Evolutionary conservation across 2,888 invertebrate species (phyloP).

Genomic region (Iphiclides podalirius): DNA sequence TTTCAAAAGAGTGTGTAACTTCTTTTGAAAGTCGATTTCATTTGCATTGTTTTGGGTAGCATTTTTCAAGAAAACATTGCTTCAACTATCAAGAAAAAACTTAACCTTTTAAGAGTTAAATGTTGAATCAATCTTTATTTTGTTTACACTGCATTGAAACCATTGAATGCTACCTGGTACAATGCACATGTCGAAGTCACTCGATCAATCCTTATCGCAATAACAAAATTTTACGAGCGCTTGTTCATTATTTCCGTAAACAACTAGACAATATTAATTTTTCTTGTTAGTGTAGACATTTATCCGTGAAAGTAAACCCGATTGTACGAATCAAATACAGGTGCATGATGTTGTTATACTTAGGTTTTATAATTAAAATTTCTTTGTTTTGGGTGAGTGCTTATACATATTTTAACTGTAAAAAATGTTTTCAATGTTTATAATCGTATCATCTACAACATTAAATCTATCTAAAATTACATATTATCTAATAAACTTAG

Average conservation of each 20-base stretch:
- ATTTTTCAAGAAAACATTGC: no score
- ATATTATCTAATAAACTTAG: no score
- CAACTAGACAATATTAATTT: constrained; percentile 38
- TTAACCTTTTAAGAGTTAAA: no score
- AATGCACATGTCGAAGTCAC: neutral
- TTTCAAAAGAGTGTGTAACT: no score
- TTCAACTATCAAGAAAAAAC: no score
- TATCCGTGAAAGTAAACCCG: constrained; percentile 49
- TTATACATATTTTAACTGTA: neutral
- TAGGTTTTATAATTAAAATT: constrained; percentile 17
- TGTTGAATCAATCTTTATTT: no score
- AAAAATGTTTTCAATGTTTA: neutral
- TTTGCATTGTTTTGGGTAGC: no score
- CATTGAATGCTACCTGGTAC: neutral
- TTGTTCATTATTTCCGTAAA: constrained; percentile 60
- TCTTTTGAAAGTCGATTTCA: no score
- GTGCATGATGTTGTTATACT: constrained; percentile 17
- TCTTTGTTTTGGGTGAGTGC: constrained; percentile 21
- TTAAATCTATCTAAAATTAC: no score
- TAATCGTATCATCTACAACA: no score
- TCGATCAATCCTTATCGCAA: constrained; percentile 33
- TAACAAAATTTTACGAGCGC: constrained; percentile 54
- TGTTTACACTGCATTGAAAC: no score
- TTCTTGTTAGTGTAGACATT: constrained; percentile 37
- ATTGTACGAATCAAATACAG: constrained; percentile 26